These are phyloP conservation scores for Burhinus bistriatus DNA, from an alignment of 2,113 vertebrate genomes.

Conservation along the genomic window DNA sequence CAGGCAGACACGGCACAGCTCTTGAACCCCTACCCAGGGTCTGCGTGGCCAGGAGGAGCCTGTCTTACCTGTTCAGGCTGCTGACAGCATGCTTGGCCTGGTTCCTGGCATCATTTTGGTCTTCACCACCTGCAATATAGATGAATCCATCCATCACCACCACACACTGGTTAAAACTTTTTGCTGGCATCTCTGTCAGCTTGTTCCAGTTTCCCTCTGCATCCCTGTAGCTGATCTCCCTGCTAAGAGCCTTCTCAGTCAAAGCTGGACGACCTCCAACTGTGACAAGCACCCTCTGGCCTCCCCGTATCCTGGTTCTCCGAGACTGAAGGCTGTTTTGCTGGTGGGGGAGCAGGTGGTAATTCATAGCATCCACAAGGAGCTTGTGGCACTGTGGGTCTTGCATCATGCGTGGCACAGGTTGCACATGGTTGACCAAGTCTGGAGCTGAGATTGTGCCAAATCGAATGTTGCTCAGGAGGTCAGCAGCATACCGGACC, in stretches of 20 bases:
- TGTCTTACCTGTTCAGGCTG: slow-evolving; percentile 78
- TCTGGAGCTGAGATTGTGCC: slow-evolving; percentile 83
- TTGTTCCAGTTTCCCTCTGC: slow-evolving; percentile 80
- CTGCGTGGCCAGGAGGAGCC: background rate
- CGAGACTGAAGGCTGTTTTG: slow-evolving; percentile 82
- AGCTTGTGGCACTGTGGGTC: slow-evolving; percentile 83
- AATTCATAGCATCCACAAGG: slow-evolving; percentile 88
- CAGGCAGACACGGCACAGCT: background rate
- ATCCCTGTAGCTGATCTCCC: slow-evolving; percentile 80
- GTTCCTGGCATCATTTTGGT: slow-evolving; percentile 85
- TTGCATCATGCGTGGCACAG: slow-evolving; percentile 83
- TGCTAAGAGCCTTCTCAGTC: slow-evolving; percentile 81
- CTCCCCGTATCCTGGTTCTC: slow-evolving; percentile 77
- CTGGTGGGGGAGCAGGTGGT: slow-evolving; percentile 85
- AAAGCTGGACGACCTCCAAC: slow-evolving; percentile 79
- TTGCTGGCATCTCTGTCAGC: slow-evolving; percentile 81
- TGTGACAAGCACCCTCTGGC: slow-evolving; percentile 76
- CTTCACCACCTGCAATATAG: slow-evolving; percentile 82
- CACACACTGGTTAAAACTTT: slow-evolving; percentile 87
- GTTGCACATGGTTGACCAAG: slow-evolving; percentile 82
- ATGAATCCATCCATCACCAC: slow-evolving; percentile 86
- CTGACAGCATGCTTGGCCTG: slow-evolving; percentile 85
- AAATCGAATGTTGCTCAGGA: slow-evolving; percentile 78
- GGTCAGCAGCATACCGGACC: slow-evolving; percentile 72
- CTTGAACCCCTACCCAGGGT: background rate